Base-by-base conservation (phyloP, 2,113 vertebrate species). In the Halcyon senegalensis region DNA sequence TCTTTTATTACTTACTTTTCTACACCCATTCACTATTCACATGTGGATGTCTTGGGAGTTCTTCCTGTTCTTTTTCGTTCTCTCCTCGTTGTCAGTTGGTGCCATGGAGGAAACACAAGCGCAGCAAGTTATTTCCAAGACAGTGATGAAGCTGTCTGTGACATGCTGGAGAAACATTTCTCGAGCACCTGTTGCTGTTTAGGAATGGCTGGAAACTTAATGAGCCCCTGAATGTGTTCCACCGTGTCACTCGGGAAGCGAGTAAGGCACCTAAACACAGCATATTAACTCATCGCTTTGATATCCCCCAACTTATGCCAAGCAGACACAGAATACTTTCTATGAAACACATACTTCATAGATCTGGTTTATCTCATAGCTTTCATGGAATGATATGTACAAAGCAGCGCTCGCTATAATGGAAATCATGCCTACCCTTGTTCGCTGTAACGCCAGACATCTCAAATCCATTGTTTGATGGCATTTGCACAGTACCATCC, bases 201-300 rank as follows among this genome's bases (percentile, higher is more conserved):
- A 93, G 90, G 96, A 98, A 97, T 94, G 94, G 76, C 35, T 96
- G 94, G 96, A 97, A 98, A 96, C 83, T 96, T 97, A 98, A 97
- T 96, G 94, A 97, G 77, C 62, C 59, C 50, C 78, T 95, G 91
- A 93, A 95, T 95, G 90, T 96, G 92, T 96, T 97, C 92, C 77
- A 84, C 83, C n/a, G 2, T 70, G 37, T 95, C 91, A 51, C 87
- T 96, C 48, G 60, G 95, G 96, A 98, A 97, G 60, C 60, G 43
- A 97, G 90, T 91, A 89, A 87, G 94, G 86, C 68, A 72, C 89
- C 97, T 96, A 97, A 98, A 97, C 73, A 92, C 82, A 94, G 97
- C 91, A 68, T 76, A 81, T 93, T 97, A 94, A 88, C 96, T 97
- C 97, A 97, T 97, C 95, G 1, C 60, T 96, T 90, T 95, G 19